Percentiles rank a stretch among this genome's conserved stretches.
These are phyloP conservation scores for Phenganax stokvisi DNA, from an alignment of 92 coral and sea anemone species.

Conservation along the genomic window DNA sequence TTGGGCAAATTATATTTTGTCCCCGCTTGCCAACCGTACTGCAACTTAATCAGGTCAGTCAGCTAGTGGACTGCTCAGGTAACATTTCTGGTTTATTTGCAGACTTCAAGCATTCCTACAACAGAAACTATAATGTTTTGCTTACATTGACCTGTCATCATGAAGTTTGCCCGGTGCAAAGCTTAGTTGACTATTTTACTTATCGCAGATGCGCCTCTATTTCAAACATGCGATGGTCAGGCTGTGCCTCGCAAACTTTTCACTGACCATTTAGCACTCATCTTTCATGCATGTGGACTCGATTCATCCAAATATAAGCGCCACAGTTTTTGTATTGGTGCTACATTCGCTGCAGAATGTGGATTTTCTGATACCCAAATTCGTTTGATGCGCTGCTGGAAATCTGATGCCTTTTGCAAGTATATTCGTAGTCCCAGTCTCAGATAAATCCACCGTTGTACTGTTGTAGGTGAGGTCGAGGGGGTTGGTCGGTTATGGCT, in stretches of 20 bases:
- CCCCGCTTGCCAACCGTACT: slow-evolving; percentile 1
- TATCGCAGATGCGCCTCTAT: slow-evolving; percentile 38
- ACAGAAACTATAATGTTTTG: slow-evolving; percentile 16
- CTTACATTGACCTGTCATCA: slow-evolving; percentile 28
- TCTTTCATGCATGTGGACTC: slow-evolving; percentile 14
- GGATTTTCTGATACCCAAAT: slow-evolving; percentile 25
- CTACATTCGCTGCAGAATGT: slow-evolving; percentile 14
- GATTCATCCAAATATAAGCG: slow-evolving; percentile 10
- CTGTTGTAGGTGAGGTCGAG: too few species aligned
- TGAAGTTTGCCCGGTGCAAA: slow-evolving; percentile 43
- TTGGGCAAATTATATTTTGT: slow-evolving; percentile 9
- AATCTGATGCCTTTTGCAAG: slow-evolving; percentile 23
- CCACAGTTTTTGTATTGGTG: background rate
- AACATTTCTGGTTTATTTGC: background rate
- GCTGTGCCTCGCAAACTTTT: background rate
- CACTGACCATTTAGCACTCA: slow-evolving; percentile 35
- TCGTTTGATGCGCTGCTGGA: slow-evolving; percentile 19
- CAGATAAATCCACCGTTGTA: too few species aligned
- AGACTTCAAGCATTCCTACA: slow-evolving; percentile 27
- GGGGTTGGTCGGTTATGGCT: too few species aligned
- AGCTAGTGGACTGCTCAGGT: slow-evolving; percentile 12
- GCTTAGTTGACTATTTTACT: slow-evolving; percentile 25
- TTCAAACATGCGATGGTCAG: background rate
- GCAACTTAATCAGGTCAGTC: background rate
- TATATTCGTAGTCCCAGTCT: slow-evolving; percentile 17